A percentile compares a stretch with the other conserved stretches of the same genome.
Evolutionary conservation across 1,140 invertebrate species (phyloP).

Genomic region (Solen grandis): DNA sequence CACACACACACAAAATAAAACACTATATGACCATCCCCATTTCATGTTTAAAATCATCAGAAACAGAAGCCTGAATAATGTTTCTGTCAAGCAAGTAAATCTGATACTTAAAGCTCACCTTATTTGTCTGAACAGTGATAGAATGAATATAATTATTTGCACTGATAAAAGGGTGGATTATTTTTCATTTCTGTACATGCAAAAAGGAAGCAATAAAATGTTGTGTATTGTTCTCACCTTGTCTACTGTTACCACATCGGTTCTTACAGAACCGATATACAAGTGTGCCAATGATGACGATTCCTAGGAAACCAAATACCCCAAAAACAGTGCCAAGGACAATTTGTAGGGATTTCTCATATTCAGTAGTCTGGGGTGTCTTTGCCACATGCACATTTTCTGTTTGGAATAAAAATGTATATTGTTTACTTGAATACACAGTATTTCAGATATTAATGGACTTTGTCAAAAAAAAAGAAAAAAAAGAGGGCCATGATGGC

Average conservation of each 20-base stretch:
- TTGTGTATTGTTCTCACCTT: conserved; percentile 35
- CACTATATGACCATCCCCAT: too few relatives aligned
- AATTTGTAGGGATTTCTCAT: conserved; percentile 73
- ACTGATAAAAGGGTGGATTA: neutral
- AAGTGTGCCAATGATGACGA: conserved; percentile 67
- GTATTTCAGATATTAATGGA: neutral
- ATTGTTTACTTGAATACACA: neutral
- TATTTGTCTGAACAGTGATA: neutral
- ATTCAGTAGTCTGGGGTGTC: conserved; percentile 60
- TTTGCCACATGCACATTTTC: conserved; percentile 41
- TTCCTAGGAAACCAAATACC: conserved; percentile 71
- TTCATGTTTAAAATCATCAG: too few relatives aligned
- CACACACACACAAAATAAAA: too few relatives aligned
- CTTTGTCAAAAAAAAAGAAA: conserved; percentile 13
- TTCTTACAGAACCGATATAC: conserved; percentile 68
- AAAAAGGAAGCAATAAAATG: neutral
- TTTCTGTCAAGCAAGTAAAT: neutral
- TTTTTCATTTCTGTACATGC: neutral
- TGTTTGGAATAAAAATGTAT: conserved; percentile 1
- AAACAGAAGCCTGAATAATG: too few relatives aligned
- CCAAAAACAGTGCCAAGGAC: conserved; percentile 76
- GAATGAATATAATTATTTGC: neutral
- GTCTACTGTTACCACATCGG: conserved; percentile 27
- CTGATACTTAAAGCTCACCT: neutral
- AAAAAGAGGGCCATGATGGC: too few relatives aligned